These are phyloP conservation scores for Zoanthus solanderi DNA, from an alignment of 92 coral and sea anemone genomes.

Conservation along the genomic window DNA sequence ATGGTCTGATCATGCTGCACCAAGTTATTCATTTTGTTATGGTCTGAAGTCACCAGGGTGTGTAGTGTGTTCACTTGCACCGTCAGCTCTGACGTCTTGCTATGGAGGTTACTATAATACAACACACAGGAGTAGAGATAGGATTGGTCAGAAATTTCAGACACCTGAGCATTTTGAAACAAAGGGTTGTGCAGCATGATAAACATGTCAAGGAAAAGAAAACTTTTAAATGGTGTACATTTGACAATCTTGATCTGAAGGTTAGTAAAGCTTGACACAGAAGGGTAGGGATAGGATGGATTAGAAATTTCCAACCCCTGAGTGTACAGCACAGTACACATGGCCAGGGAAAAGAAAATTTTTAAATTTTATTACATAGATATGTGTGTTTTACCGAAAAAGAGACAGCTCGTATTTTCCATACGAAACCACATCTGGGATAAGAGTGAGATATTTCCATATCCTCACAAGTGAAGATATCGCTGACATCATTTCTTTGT, in stretches of 20 bases:
- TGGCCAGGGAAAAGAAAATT: too few relatives aligned
- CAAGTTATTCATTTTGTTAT: slow-evolving; percentile 68
- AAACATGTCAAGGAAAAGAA: background rate
- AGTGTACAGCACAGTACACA: too few relatives aligned
- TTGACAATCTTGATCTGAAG: slow-evolving; percentile 84
- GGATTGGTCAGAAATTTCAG: background rate
- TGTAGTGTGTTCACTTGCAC: slow-evolving; percentile 86
- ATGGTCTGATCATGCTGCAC: slow-evolving; percentile 83
- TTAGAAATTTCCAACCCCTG: too few relatives aligned
- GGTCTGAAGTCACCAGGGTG: slow-evolving; percentile 79
- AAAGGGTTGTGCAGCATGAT: slow-evolving; percentile 70
- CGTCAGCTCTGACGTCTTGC: slow-evolving; percentile 93
- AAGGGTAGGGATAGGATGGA: background rate
- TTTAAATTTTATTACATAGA: too few relatives aligned
- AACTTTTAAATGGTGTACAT: too few relatives aligned
- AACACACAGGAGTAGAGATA: background rate
- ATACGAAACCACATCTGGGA: too few relatives aligned
- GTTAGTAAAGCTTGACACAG: slow-evolving; percentile 57
- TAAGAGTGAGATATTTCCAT: too few relatives aligned
- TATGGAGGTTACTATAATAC: slow-evolving; percentile 81
- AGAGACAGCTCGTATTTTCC: too few relatives aligned
- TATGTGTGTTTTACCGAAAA: too few relatives aligned
- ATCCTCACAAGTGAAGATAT: too few relatives aligned
- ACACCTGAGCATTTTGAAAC: slow-evolving; percentile 86
- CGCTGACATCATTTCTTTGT: too few relatives aligned